These are phyloP conservation scores for Furnarius figulus DNA, from an alignment of 2,113 vertebrate genomes.

Conservation along the genomic window DNA sequence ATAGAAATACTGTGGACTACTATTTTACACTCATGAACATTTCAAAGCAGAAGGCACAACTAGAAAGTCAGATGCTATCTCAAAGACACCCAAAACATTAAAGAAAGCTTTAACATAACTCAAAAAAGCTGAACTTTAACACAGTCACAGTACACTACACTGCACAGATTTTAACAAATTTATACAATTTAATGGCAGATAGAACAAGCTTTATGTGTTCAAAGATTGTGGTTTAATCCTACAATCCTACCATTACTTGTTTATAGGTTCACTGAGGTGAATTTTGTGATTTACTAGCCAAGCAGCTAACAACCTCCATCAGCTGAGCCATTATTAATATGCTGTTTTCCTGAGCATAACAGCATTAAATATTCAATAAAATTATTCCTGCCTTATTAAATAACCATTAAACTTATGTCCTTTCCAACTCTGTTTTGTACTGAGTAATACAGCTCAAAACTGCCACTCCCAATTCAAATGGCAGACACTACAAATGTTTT, in stretches of 20 bases:
- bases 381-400: neutral
- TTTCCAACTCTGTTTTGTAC: neutral
- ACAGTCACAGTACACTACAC: neutral
- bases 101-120: neutral
- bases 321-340: neutral
- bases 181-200: neutral
- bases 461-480: neutral
- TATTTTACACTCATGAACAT: neutral
- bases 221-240: neutral
- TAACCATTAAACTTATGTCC: neutral
- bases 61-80: neutral
- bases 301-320: neutral
- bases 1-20: neutral
- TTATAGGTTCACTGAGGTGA: neutral
- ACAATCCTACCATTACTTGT: neutral
- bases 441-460: neutral
- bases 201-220: neutral
- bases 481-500: neutral
- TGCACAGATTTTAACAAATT: neutral
- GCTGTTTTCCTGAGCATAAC: neutral
- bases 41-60: neutral
- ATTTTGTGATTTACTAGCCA: neutral
- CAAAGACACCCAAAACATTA: neutral
- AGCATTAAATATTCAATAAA: neutral
- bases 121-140: neutral